Evolutionary conservation across 1,140 invertebrate genomes (phyloP).

Genomic region (Andricus grossulariae): DNA sequence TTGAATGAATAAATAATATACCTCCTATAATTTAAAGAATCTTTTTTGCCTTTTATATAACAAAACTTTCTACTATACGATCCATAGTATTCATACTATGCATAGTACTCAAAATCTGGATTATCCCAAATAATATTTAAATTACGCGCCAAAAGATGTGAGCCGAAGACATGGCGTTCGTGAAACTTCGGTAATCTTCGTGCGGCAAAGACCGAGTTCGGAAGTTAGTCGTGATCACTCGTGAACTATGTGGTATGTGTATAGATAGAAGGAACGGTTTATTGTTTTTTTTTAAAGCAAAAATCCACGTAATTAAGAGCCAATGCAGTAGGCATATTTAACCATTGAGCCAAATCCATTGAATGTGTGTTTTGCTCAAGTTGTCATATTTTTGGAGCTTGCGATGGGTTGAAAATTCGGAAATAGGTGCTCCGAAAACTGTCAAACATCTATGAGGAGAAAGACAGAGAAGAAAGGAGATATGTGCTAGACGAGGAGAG

Average conservation of each 20-base stretch:
- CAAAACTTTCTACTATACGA: too few species aligned
- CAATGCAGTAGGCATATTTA: not conserved
- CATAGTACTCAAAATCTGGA: too few species aligned
- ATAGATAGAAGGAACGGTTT: too few species aligned
- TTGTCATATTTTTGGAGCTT: not conserved
- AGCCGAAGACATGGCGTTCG: not conserved
- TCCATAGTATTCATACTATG: too few species aligned
- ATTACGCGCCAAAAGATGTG: too few species aligned
- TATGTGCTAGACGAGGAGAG: constrained; percentile 29
- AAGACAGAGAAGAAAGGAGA: constrained; percentile 39
- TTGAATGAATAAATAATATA: too few species aligned
- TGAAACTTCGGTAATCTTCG: not conserved
- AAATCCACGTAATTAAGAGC: constrained; percentile 22
- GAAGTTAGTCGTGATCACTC: not conserved
- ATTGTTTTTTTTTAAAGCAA: constrained; percentile 21
- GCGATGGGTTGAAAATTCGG: constrained; percentile 11
- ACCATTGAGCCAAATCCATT: not conserved
- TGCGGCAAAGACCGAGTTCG: not conserved
- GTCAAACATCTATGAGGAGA: constrained; percentile 40
- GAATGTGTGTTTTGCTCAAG: not conserved
- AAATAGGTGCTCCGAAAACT: constrained; percentile 37
- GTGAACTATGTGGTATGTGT: not conserved
- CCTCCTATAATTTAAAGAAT: too few species aligned
- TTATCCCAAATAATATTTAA: too few species aligned
- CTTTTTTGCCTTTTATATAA: too few species aligned